Conservation (phyloP, 1,140 invertebrate species). For the Caenorhabditis elegans region DNA sequence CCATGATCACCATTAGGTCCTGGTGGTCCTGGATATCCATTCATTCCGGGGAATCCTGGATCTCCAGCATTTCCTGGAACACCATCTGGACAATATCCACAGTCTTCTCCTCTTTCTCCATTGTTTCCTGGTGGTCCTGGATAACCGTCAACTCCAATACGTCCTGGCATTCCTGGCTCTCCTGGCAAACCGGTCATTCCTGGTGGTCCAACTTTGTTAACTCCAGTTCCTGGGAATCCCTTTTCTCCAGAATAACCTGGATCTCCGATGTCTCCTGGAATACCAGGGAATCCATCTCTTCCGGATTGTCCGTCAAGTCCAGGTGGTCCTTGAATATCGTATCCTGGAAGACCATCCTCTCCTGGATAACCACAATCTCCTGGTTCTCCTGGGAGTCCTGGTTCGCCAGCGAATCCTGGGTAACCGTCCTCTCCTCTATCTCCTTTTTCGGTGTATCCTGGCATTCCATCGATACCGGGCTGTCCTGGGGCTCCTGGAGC, state of each 20-base stretch:
- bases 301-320: slow-evolving; percentile 60
- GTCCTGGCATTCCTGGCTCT: slow-evolving; percentile 60
- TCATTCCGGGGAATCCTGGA: slow-evolving; percentile 47
- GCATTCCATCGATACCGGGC: slow-evolving; percentile 55
- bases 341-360: slow-evolving; percentile 60
- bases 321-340: slow-evolving; percentile 56
- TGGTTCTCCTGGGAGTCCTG: slow-evolving; percentile 53
- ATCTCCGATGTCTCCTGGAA: slow-evolving; percentile 63
- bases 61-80: slow-evolving; percentile 54
- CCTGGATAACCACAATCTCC: slow-evolving; percentile 52
- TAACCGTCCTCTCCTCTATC: slow-evolving; percentile 62
- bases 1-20: slow-evolving; percentile 48
- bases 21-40: slow-evolving; percentile 40
- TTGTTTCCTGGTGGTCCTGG: slow-evolving; percentile 47
- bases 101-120: slow-evolving; percentile 46
- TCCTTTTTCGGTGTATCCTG: slow-evolving; percentile 59
- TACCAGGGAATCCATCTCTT: slow-evolving; percentile 59
- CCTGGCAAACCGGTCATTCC: slow-evolving; percentile 57
- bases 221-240: slow-evolving; percentile 64
- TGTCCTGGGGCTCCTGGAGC: slow-evolving; percentile 56
- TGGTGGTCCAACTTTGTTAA: slow-evolving; percentile 60
- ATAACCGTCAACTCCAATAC: slow-evolving; percentile 52
- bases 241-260: slow-evolving; percentile 56
- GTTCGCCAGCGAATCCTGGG: slow-evolving; percentile 46
- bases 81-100: slow-evolving; percentile 51